Conservation (phyloP, 2,797 vertebrate species). For the Manis javanica region DNA sequence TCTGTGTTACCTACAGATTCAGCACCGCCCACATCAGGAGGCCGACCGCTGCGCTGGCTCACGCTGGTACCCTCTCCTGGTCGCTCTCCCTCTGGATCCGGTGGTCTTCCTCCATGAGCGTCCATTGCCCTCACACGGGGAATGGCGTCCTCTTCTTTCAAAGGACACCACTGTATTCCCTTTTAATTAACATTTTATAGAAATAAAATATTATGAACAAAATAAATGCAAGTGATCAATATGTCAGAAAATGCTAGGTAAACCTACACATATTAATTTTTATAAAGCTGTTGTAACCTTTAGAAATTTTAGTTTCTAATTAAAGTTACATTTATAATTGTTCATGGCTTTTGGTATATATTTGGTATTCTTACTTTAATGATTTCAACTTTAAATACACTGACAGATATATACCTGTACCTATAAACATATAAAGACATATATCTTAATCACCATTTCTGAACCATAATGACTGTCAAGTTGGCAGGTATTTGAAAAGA, state of each 20-base stretch:
- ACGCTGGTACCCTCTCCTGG: constrained; percentile 84
- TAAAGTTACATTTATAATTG: constrained; percentile 35
- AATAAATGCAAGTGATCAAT: constrained; percentile 45
- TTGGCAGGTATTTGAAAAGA: constrained; percentile 51
- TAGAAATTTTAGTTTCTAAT: constrained; percentile 48
- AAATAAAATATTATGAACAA: constrained; percentile 63
- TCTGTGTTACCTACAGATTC: too few relatives aligned
- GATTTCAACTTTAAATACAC: neutral
- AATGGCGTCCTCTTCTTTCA: constrained; percentile 93
- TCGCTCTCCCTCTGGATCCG: constrained; percentile 88
- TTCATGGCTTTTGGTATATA: neutral
- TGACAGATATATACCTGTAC: neutral
- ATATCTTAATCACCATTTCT: constrained; percentile 6
- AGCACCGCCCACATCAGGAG: too few relatives aligned
- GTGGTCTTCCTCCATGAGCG: constrained; percentile 91
- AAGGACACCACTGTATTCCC: constrained; percentile 95
- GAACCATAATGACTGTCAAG: neutral
- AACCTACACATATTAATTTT: constrained; percentile 43
- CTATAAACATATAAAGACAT: neutral
- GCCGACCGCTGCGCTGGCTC: constrained; percentile 88
- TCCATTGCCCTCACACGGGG: constrained; percentile 94
- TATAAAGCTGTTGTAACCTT: constrained; percentile 19
- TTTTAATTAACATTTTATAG: constrained; percentile 85
- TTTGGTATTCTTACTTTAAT: constrained; percentile 44
- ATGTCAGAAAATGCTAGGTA: constrained; percentile 28